Percentiles rank a stretch among this genome's conserved stretches.
Conservation (phyloP, 2,797 vertebrate species). For the Neostethus bicornis region DNA sequence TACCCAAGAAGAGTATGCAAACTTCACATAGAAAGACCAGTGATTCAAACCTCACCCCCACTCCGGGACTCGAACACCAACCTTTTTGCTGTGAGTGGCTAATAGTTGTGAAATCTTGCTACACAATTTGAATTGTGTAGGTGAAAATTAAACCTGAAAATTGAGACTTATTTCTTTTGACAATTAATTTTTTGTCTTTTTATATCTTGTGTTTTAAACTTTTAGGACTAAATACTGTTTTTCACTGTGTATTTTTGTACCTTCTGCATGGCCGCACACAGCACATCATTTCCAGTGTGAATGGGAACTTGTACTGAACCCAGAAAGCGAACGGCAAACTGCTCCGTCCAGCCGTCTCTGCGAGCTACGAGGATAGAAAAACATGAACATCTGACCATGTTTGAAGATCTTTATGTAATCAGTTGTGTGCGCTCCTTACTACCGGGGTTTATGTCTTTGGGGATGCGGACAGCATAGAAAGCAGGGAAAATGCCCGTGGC, state of each 20-base stretch:
- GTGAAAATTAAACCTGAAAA: too few species aligned
- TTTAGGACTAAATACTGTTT: background rate
- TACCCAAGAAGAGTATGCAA: too few species aligned
- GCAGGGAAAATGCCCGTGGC: slow-evolving; percentile 91
- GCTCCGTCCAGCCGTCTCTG: slow-evolving; percentile 80
- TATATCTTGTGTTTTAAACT: too few species aligned
- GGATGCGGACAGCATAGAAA: slow-evolving; percentile 89
- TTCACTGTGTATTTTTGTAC: slow-evolving; percentile 63
- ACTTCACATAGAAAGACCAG: too few species aligned
- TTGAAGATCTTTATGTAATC: background rate
- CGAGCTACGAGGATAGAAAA: slow-evolving; percentile 43
- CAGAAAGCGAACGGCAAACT: slow-evolving; percentile 90
- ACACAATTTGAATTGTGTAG: too few species aligned
- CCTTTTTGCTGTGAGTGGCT: too few species aligned
- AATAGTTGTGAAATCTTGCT: too few species aligned
- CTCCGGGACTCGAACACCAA: too few species aligned
- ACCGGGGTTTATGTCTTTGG: slow-evolving; percentile 80
- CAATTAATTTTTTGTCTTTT: too few species aligned
- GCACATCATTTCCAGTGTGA: slow-evolving; percentile 92
- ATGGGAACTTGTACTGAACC: slow-evolving; percentile 95
- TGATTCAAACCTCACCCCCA: too few species aligned
- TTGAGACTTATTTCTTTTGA: too few species aligned
- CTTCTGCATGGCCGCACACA: slow-evolving; percentile 97
- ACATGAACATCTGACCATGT: background rate
- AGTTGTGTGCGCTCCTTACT: background rate